Conservation (phyloP, 2,113 vertebrate genomes). For the Oncorhynchus masou region DNA sequence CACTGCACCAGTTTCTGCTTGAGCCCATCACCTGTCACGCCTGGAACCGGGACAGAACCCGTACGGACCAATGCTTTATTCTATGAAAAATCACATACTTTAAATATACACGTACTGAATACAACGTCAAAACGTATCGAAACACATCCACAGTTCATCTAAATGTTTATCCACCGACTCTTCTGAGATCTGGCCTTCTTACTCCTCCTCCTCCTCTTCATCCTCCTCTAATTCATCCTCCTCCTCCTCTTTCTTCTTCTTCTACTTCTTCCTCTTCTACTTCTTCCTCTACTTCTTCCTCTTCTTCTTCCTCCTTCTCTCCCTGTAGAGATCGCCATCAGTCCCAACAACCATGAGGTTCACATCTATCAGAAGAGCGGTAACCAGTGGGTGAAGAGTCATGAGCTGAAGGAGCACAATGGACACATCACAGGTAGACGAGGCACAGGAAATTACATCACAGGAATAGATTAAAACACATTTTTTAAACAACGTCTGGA, state of each 20-base stretch:
- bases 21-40: conserved; percentile 99
- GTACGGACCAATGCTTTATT: conserved; percentile 70
- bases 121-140: too few species aligned
- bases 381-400: conserved; percentile 94
- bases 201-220: background rate
- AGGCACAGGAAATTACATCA: too few species aligned
- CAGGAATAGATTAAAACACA: background rate
- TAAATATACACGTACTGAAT: too few species aligned
- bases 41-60: conserved; percentile 96
- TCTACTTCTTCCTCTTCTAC: too few species aligned
- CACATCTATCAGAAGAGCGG: conserved; percentile 98
- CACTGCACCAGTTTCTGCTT: conserved; percentile 96
- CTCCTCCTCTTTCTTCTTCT: too few species aligned
- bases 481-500: background rate
- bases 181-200: background rate
- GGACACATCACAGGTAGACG: conserved; percentile 93
- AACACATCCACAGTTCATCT: too few species aligned
- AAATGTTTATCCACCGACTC: too few species aligned
- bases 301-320: background rate
- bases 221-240: too few species aligned
- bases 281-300: too few species aligned
- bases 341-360: conserved; percentile 98
- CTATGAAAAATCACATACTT: too few species aligned
- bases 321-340: conserved; percentile 91
- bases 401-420: conserved; percentile 98